A percentile compares a stretch with the other conserved stretches of the same genome.
Evolutionary conservation across 2,113 vertebrate genomes (phyloP).

Genomic region (Tauraco erythrolophus): DNA sequence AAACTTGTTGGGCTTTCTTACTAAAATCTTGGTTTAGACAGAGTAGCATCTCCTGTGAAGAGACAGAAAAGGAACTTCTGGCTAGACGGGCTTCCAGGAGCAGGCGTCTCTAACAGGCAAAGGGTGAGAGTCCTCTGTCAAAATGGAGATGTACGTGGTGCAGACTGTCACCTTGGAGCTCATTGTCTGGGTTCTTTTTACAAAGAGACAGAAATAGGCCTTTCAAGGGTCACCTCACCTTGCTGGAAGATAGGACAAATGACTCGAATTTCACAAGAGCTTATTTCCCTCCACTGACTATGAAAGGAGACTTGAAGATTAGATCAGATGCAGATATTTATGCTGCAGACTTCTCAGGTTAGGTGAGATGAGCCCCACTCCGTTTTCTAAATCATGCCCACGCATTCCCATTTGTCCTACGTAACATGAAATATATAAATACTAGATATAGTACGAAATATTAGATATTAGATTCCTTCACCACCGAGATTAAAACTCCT

Average conservation of each 20-base stretch:
- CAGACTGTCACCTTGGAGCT: background rate
- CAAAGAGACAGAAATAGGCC: conserved; percentile 36
- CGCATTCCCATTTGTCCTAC: background rate
- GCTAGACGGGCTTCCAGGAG: background rate
- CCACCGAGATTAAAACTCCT: background rate
- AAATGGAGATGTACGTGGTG: background rate
- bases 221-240: conserved; percentile 29
- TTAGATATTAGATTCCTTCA: background rate
- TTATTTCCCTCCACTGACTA: conserved; percentile 35
- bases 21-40: too few species aligned
- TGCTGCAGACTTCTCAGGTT: background rate
- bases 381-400: background rate
- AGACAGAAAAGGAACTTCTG: background rate
- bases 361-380: background rate
- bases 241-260: background rate
- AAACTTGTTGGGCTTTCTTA: background rate
- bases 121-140: background rate
- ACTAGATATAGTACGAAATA: background rate
- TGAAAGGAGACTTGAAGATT: background rate
- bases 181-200: background rate
- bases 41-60: background rate
- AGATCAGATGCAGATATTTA: background rate
- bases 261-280: conserved; percentile 16
- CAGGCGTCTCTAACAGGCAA: background rate
- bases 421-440: background rate